Base-by-base conservation (phyloP, 2,113 vertebrate genomes). In the Catharus bicknelli region DNA sequence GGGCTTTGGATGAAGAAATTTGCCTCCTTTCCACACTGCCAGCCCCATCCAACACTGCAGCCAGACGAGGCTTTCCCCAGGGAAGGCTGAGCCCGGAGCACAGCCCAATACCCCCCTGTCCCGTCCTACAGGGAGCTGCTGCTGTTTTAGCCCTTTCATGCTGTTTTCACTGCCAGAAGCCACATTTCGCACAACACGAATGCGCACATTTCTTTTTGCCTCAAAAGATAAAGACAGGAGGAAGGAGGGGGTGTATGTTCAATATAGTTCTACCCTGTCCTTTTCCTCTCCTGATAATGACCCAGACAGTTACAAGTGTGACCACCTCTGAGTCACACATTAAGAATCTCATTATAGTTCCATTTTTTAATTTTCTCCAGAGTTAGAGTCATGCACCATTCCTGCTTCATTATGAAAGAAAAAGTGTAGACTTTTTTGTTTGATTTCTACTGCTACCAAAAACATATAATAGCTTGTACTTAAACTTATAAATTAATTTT, bases 321-420 rank as follows among this genome's bases (percentile, higher is more conserved):
- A 19, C 69, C 84, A 84, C 54, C 53, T 42, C 54, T 2, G 5
- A 85, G 38, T 87, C 85, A 83, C 84, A 55, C 70, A 79, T 81
- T 77, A 83, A 94, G 64, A 91, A 95, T 75, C 25, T 81, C 67
- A 45, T 54, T 95, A 82, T 55, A 62, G 36, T 90, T 88, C 83
- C 23, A 55, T 72, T 38, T 92, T 94, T 92, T 81, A 34, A 36
- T 82, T 87, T 85, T 92, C 62, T 76, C 86, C 90, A 51, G 40
- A 74, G 21, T 79, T 90, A 55, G 86, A 91, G 76, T 69, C 29
- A 55, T 80, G 59, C 15, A 58, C 21, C 14, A 16, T 36, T 88
- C 6, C 2, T 51, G 18, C 4, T 81, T 79, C n/a, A 8, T 70
- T 83, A 62, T 3, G 2, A 32, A 75, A n/a, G 18, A 15, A n/a